Conservation (phyloP, 2,888 invertebrate species). For the Diogma glabrata region DNA sequence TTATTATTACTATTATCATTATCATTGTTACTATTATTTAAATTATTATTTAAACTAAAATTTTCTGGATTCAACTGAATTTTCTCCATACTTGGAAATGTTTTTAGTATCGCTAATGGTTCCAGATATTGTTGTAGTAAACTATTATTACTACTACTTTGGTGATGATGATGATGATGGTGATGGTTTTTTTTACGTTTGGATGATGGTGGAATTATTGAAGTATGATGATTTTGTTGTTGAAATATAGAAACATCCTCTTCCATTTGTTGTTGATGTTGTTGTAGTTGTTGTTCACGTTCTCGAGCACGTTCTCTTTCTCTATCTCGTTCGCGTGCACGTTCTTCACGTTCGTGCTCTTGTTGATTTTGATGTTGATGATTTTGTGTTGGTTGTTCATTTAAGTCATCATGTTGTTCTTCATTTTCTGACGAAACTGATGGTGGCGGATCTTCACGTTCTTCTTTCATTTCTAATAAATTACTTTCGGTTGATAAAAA, state of each 20-base stretch:
- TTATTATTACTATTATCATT: too few species aligned
- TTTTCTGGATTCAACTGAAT: conserved; percentile 4
- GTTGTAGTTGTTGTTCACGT: neutral
- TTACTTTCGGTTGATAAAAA: conserved; percentile 9
- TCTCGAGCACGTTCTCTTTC: too few species aligned
- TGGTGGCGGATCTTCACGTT: neutral
- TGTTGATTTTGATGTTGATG: neutral
- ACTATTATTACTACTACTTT: neutral
- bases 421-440: conserved; percentile 3
- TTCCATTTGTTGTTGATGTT: conserved; percentile 1
- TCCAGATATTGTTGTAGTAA: conserved; percentile 3
- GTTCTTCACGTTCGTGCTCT: neutral
- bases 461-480: conserved; percentile 3
- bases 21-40: too few species aligned
- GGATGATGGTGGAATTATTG: neutral
- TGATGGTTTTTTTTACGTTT: conserved; percentile 5
- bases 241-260: conserved; percentile 3
- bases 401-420: too few species aligned
- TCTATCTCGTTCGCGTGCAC: too few species aligned
- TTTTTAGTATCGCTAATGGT: conserved; percentile 2
- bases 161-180: neutral
- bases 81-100: conserved; percentile 5
- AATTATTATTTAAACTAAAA: too few species aligned
- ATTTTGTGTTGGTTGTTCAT: too few species aligned
- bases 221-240: conserved; percentile 8